A percentile compares a stretch with the other conserved stretches of the same genome.
These are phyloP conservation scores for Heteropelma amictum DNA, from an alignment of 2,888 invertebrate species.

Conservation along the genomic window DNA sequence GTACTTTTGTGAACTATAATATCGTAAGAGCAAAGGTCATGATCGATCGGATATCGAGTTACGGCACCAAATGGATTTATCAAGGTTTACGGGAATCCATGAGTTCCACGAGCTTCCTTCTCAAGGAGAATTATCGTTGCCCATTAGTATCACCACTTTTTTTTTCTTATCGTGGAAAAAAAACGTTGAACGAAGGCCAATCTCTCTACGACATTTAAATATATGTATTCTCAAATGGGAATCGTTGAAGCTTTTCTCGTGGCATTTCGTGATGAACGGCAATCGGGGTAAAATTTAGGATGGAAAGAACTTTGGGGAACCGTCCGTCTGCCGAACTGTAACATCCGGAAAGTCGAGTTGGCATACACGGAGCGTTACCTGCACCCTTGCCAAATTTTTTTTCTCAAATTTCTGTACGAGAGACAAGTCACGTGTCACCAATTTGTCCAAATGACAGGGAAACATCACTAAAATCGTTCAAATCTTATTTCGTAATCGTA, in stretches of 20 bases:
- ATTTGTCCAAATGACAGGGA: not conserved
- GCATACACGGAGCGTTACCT: conserved; percentile 34
- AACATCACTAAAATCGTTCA: not conserved
- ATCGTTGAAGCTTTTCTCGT: conserved; percentile 41
- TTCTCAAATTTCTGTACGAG: conserved; percentile 1
- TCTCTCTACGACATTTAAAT: not conserved
- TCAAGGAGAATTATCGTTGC: not conserved
- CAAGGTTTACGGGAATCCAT: conserved; percentile 26
- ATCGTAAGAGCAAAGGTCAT: conserved; percentile 28
- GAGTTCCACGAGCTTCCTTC: not conserved
- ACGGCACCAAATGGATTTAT: not conserved
- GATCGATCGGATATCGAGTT: conserved; percentile 26
- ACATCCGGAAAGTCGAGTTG: no score
- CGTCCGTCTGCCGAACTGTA: no score
- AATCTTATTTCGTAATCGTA: conserved; percentile 10
- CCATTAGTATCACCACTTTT: conserved; percentile 5
- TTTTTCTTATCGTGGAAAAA: conserved; percentile 7
- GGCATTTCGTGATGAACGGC: conserved; percentile 67
- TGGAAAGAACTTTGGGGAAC: conserved; percentile 29
- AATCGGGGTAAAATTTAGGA: conserved; percentile 38
- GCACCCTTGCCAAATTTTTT: conserved; percentile 11
- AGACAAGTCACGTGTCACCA: not conserved
- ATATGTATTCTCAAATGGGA: conserved; percentile 23
- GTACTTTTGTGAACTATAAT: not conserved
- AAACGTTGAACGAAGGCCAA: conserved; percentile 28